phyloP scores from a whole-genome alignment of 2,888 invertebrate species.

The Digitonthophagus gazella region DNA sequence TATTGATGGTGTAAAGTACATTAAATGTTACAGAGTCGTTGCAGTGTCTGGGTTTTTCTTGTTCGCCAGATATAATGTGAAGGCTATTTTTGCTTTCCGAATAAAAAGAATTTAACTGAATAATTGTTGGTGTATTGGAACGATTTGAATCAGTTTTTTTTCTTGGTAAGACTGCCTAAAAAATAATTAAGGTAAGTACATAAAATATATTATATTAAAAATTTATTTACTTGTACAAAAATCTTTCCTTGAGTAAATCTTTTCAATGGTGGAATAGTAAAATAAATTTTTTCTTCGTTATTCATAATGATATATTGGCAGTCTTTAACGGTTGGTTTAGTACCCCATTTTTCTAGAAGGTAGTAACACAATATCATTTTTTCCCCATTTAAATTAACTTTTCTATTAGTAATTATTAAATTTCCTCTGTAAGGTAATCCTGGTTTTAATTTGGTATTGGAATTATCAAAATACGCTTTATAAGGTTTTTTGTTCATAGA shows the following conservation, averaged over 20 bases:
- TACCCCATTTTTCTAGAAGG: conserved; percentile 46
- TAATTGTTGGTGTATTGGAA: neutral
- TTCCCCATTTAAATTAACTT: conserved; percentile 21
- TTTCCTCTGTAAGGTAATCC: conserved; percentile 70
- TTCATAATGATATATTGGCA: conserved; percentile 42
- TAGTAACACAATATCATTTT: conserved; percentile 46
- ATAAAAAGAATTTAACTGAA: too few species aligned
- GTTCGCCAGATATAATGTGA: neutral
- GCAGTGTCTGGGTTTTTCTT: neutral
- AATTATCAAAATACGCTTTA: conserved; percentile 60
- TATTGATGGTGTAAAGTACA: neutral
- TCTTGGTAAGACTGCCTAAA: too few species aligned
- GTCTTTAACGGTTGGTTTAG: conserved; percentile 43
- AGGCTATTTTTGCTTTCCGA: neutral
- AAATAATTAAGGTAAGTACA: neutral
- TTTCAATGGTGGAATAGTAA: too few species aligned
- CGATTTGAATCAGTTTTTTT: too few species aligned
- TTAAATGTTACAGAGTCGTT: neutral
- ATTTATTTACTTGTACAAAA: conserved; percentile 4
- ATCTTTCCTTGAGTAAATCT: neutral
- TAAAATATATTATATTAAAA: neutral
- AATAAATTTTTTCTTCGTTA: conserved; percentile 39
- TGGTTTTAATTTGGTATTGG: conserved; percentile 62
- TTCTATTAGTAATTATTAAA: conserved; percentile 34
- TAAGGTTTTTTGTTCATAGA: conserved; percentile 58